Evolutionary conservation across 2,888 invertebrate genomes (phyloP).

Genomic region (Mythimna albipuncta): DNA sequence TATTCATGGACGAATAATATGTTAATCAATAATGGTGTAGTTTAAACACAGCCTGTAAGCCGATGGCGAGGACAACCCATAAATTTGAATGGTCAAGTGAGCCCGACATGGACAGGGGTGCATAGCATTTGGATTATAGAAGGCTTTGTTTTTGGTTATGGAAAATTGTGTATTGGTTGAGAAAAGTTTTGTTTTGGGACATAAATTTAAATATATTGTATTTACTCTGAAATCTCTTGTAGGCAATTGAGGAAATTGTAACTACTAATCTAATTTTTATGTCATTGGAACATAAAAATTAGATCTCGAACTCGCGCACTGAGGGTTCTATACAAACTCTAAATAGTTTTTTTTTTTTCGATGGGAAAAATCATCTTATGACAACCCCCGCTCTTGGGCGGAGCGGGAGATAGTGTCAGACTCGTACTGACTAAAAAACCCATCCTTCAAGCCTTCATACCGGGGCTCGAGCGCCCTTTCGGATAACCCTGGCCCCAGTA

Average conservation of each 20-base stretch:
- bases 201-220: not conserved
- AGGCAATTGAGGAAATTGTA: not conserved
- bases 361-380: too few relatives aligned
- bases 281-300: too few relatives aligned
- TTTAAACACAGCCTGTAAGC: conserved; percentile 65
- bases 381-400: too few relatives aligned
- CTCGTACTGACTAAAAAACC: too few relatives aligned
- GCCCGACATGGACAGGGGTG: conserved; percentile 75
- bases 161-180: not conserved
- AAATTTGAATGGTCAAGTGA: conserved; percentile 88
- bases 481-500: too few relatives aligned
- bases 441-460: too few relatives aligned
- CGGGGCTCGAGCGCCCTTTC: too few relatives aligned
- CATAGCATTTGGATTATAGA: conserved; percentile 63
- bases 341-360: too few relatives aligned
- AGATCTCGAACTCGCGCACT: too few relatives aligned
- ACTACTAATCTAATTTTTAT: not conserved
- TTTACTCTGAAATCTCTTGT: too few relatives aligned
- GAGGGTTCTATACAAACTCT: too few relatives aligned
- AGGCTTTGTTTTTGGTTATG: conserved; percentile 20
- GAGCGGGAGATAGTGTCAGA: too few relatives aligned
- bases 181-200: not conserved
- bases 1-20: conserved; percentile 65
- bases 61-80: conserved; percentile 81
- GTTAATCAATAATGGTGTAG: conserved; percentile 64